Conservation (phyloP, 2,113 vertebrate species). For the Bufo gargarizans region DNA sequence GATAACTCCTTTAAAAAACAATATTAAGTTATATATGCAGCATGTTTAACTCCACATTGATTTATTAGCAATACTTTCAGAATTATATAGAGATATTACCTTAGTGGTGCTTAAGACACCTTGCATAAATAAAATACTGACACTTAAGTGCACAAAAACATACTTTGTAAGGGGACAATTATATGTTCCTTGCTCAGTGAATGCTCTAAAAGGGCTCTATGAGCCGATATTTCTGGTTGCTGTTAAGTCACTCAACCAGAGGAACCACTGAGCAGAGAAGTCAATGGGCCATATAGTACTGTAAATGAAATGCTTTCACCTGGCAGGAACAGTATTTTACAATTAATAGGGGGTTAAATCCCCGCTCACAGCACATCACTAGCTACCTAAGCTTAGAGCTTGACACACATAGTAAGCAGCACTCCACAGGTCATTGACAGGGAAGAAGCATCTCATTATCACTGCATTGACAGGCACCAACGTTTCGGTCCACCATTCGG, state of each 20-base stretch:
- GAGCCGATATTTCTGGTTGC: not conserved
- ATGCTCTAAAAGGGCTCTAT: not conserved
- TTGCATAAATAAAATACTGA: not conserved
- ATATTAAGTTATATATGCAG: not conserved
- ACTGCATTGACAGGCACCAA: conserved; percentile 59
- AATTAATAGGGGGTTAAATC: not conserved
- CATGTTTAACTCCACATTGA: not conserved
- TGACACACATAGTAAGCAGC: conserved; percentile 57
- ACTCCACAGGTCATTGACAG: conserved; percentile 54
- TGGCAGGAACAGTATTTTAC: not conserved
- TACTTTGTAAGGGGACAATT: not conserved
- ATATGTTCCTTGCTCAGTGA: not conserved
- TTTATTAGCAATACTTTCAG: not conserved
- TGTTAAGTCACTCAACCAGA: conserved; percentile 19
- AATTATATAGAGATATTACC: not conserved
- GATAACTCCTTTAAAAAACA: not conserved
- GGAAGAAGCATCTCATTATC: conserved; percentile 58
- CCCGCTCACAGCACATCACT: conserved; percentile 19
- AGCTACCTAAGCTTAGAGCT: conserved; percentile 24
- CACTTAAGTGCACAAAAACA: not conserved
- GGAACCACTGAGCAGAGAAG: not conserved
- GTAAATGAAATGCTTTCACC: conserved; percentile 1
- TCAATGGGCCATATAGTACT: not conserved
- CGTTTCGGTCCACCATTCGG: conserved; percentile 60
- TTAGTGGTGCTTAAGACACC: not conserved